Evolutionary conservation across 1,140 invertebrate genomes (phyloP).

Genomic region (Brachionus paranguensis): DNA sequence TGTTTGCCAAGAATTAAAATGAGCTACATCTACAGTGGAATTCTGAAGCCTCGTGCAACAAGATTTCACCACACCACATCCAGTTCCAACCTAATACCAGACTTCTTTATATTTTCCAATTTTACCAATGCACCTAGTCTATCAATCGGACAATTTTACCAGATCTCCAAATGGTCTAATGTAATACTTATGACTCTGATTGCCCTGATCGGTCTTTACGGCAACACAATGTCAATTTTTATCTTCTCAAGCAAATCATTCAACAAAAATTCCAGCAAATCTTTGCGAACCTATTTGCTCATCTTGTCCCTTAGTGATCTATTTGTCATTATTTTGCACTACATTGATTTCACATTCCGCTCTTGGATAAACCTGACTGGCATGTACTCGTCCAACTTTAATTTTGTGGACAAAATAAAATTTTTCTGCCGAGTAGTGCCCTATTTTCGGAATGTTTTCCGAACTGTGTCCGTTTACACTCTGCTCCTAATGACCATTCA

Average conservation of each 20-base stretch:
- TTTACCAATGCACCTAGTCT: not conserved
- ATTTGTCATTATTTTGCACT: not conserved
- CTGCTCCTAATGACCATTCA: not conserved
- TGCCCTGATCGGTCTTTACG: not conserved
- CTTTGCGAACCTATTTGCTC: not conserved
- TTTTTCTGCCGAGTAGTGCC: conserved; percentile 1
- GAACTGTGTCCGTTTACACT: not conserved
- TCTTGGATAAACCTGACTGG: conserved; percentile 10
- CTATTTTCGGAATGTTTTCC: not conserved
- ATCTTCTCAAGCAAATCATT: not conserved
- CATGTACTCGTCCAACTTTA: not conserved
- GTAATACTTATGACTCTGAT: not conserved
- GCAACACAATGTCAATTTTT: not conserved
- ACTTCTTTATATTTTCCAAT: not conserved
- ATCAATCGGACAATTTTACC: not conserved
- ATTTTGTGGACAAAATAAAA: conserved; percentile 16
- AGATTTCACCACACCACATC: not conserved
- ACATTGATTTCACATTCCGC: conserved; percentile 22
- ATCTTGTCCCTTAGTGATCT: not conserved
- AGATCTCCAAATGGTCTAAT: conserved; percentile 12
- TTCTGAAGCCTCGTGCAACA: not conserved
- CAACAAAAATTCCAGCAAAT: conserved; percentile 29
- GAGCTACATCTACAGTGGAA: not conserved
- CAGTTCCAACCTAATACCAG: not conserved
- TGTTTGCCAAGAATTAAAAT: not conserved